Conservation (phyloP, 2,797 vertebrate genomes). For the Mus spretus region DNA sequence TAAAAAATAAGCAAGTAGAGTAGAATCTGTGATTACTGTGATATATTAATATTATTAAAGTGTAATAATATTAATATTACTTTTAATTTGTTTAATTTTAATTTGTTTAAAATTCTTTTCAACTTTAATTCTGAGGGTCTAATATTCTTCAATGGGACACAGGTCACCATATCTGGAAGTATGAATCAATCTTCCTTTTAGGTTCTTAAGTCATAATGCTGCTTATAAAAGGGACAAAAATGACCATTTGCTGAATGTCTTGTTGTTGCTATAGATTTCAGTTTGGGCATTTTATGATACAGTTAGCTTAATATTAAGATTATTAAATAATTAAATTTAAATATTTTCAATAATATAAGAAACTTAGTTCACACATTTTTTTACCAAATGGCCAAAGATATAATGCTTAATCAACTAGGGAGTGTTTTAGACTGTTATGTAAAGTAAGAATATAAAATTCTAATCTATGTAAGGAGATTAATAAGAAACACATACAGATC, state of each 20-base stretch:
- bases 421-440: neutral
- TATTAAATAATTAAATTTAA: neutral
- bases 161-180: neutral
- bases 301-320: slow-evolving; percentile 8
- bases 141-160: neutral
- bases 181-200: neutral
- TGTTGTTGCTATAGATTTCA: neutral
- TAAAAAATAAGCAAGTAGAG: neutral
- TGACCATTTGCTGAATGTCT: neutral
- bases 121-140: neutral
- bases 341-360: neutral
- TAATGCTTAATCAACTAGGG: neutral
- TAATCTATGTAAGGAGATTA: slow-evolving; percentile 14
- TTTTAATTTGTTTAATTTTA: neutral
- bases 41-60: neutral
- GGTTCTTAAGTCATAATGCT: neutral
- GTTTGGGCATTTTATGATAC: neutral
- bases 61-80: neutral
- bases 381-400: neutral
- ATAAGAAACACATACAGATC: neutral
- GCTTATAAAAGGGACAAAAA: neutral
- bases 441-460: slow-evolving; percentile 30
- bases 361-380: neutral
- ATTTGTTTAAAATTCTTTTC: slow-evolving; percentile 19
- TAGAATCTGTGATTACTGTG: neutral